A percentile compares a stretch with the other conserved stretches of the same genome.
These are phyloP conservation scores for Venturia canescens DNA, from an alignment of 1,140 invertebrate genomes.

Conservation along the genomic window DNA sequence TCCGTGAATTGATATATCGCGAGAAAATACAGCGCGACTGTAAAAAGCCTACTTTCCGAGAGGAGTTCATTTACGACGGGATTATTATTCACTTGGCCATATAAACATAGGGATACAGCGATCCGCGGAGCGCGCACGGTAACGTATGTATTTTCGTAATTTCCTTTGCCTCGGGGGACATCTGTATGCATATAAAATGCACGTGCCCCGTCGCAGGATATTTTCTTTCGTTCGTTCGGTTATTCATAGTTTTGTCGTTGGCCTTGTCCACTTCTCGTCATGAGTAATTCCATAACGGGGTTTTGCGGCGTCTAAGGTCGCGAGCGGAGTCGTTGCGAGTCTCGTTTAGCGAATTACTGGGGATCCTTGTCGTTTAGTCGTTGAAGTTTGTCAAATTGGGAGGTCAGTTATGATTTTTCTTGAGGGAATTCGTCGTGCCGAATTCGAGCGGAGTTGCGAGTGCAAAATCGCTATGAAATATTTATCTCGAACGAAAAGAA, in stretches of 20 bases:
- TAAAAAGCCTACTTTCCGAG: not conserved
- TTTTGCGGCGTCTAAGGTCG: conserved; percentile 9
- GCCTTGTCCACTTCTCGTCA: conserved; percentile 10
- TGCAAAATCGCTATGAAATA: too few relatives aligned
- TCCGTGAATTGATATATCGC: conserved; percentile 2
- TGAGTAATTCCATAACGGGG: conserved; percentile 14
- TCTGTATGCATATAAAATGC: not conserved
- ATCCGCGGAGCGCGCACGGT: too few relatives aligned
- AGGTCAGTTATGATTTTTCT: too few relatives aligned
- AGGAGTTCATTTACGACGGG: not conserved
- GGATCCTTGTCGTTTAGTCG: too few relatives aligned
- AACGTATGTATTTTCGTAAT: not conserved
- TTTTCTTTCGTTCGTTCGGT: not conserved
- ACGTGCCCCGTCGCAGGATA: not conserved
- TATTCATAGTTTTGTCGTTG: not conserved
- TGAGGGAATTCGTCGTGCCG: too few relatives aligned
- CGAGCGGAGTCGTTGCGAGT: not conserved
- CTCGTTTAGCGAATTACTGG: not conserved
- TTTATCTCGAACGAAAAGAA: too few relatives aligned
- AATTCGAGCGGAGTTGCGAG: too few relatives aligned
- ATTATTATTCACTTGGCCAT: not conserved
- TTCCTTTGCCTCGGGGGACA: not conserved
- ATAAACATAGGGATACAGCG: not conserved
- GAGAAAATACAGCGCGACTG: not conserved
- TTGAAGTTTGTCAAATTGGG: too few relatives aligned